phyloP scores from a whole-genome alignment of 2,113 vertebrate genomes.

The Callipepla squamata region DNA sequence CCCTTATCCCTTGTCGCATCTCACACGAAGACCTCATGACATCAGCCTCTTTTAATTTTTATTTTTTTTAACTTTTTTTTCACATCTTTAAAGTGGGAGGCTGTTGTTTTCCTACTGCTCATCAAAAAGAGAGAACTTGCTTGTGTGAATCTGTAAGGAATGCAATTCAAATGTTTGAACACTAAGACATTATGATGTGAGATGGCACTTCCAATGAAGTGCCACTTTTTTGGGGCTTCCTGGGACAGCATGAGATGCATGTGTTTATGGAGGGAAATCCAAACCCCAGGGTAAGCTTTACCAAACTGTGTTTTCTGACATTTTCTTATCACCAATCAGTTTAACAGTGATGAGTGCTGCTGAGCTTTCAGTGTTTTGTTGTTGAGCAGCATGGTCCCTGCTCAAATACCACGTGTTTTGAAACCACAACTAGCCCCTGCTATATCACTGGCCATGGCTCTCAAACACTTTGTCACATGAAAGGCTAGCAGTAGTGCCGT shows the following conservation, averaged over 20 bases:
- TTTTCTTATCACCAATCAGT: constrained; percentile 51
- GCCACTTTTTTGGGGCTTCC: constrained; percentile 25
- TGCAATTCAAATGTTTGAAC: background rate
- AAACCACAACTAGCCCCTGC: background rate
- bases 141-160: constrained; percentile 7
- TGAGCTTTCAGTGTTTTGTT: constrained; percentile 11
- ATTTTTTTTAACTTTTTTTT: background rate
- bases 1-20: background rate
- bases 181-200: background rate
- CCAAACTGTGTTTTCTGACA: background rate
- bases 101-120: background rate
- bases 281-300: constrained; percentile 40
- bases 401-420: background rate
- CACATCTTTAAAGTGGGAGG: background rate
- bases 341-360: constrained; percentile 23
- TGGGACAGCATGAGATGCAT: background rate
- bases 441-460: background rate
- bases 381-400: background rate
- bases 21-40: background rate
- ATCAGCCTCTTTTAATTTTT: constrained; percentile 13
- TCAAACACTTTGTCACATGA: background rate
- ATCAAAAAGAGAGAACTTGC: constrained; percentile 1
- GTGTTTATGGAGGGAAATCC: background rate
- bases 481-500: background rate
- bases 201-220: background rate